Conservation (phyloP, 2,888 invertebrate genomes). For the Himalopsyche kuldschensis region DNA sequence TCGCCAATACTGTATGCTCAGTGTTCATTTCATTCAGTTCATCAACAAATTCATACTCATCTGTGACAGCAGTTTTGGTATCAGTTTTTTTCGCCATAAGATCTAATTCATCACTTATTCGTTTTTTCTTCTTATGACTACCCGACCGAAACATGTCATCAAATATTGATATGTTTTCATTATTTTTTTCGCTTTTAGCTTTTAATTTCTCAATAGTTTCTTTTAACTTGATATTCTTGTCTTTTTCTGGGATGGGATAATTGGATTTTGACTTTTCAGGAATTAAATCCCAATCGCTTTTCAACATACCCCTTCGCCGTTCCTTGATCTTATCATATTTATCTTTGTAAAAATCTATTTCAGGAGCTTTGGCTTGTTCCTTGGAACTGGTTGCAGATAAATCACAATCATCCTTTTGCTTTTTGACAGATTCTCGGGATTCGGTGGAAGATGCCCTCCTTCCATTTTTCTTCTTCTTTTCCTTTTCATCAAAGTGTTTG, state of each 20-base stretch:
- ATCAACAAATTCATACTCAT: conserved; percentile 41
- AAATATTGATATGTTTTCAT: conserved; percentile 47
- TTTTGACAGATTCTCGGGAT: conserved; percentile 19
- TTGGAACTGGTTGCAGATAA: conserved; percentile 30
- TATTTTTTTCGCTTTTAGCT: conserved; percentile 63
- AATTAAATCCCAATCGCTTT: conserved; percentile 55
- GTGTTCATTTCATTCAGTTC: conserved; percentile 34
- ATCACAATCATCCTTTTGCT: conserved; percentile 26
- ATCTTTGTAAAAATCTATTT: conserved; percentile 57
- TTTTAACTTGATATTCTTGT: conserved; percentile 57
- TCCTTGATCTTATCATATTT: conserved; percentile 67
- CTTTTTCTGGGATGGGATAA: conserved; percentile 51
- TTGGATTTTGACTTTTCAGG: conserved; percentile 52
- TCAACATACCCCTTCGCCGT: conserved; percentile 58
- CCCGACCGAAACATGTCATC: conserved; percentile 48
- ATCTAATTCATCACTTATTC: conserved; percentile 31
- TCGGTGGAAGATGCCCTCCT: conserved; percentile 39
- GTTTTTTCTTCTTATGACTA: conserved; percentile 37
- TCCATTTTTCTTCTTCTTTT: conserved; percentile 49
- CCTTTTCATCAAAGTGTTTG: conserved; percentile 49
- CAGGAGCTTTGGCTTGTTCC: conserved; percentile 42
- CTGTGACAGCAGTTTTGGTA: conserved; percentile 44
- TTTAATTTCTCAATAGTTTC: conserved; percentile 68
- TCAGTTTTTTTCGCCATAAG: conserved; percentile 43
- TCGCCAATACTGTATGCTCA: background rate